These are phyloP conservation scores for Acipenser oxyrinchus DNA, from an alignment of 2,797 vertebrate species.

Conservation along the genomic window DNA sequence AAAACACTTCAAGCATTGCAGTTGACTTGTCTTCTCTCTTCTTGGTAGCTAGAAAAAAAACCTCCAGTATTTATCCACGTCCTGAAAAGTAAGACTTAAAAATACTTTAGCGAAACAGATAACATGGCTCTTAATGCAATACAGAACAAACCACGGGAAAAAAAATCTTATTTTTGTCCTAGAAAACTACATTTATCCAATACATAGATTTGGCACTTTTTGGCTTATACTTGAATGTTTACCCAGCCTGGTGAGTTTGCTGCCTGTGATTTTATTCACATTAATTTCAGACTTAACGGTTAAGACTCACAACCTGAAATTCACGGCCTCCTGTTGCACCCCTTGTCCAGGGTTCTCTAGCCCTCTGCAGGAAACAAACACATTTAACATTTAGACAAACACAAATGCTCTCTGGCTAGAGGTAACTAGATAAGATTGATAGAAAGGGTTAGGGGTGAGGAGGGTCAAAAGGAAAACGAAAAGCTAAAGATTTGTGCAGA, in stretches of 20 bases:
- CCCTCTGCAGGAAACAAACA: slow-evolving; percentile 99
- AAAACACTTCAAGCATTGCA: slow-evolving; percentile 34
- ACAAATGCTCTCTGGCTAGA: slow-evolving; percentile 45
- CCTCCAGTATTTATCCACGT: slow-evolving; percentile 36
- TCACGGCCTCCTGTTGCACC: slow-evolving; percentile 97
- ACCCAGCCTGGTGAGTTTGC: slow-evolving; percentile 75
- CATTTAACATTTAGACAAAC: slow-evolving; percentile 92
- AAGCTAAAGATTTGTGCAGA: slow-evolving; percentile 41
- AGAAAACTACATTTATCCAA: too few relatives aligned
- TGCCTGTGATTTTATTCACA: slow-evolving; percentile 78
- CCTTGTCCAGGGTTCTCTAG: slow-evolving; percentile 98
- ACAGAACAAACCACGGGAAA: slow-evolving; percentile 10
- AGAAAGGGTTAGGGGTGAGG: slow-evolving; percentile 27
- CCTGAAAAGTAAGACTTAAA: slow-evolving; percentile 43
- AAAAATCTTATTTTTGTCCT: too few relatives aligned
- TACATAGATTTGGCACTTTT: not conserved
- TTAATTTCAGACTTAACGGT: slow-evolving; percentile 80
- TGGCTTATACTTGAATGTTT: slow-evolving; percentile 94
- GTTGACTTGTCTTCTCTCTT: slow-evolving; percentile 60
- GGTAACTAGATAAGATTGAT: slow-evolving; percentile 29
- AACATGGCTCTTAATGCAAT: too few relatives aligned
- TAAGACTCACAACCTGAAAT: slow-evolving; percentile 99
- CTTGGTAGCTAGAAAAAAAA: slow-evolving; percentile 63
- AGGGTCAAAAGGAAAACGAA: slow-evolving; percentile 42
- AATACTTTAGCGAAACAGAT: not conserved